Evolutionary conservation across 2,797 vertebrate genomes (phyloP).

Genomic region (Odontamblyopus rebecca): DNA sequence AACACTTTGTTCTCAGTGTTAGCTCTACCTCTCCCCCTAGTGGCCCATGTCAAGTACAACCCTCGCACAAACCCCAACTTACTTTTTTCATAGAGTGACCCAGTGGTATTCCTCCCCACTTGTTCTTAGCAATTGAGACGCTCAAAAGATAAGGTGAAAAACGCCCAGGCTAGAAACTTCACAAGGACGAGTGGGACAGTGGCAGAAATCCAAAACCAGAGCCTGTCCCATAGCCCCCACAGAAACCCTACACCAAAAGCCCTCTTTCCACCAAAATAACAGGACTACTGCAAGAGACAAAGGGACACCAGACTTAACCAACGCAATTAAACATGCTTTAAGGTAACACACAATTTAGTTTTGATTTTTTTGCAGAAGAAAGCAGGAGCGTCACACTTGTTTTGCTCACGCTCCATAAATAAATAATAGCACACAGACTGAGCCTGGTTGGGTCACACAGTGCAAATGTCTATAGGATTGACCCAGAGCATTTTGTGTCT

Average conservation of each 20-base stretch:
- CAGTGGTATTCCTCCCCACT: constrained; percentile 25
- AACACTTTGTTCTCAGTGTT: constrained; percentile 27
- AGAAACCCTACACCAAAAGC: constrained; percentile 67
- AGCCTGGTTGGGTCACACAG: constrained; percentile 46
- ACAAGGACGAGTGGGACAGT: constrained; percentile 72
- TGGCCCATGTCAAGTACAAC: constrained; percentile 35
- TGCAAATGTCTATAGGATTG: constrained; percentile 45
- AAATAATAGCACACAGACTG: constrained; percentile 53
- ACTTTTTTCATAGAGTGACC: constrained; percentile 29
- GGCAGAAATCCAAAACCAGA: constrained; percentile 62
- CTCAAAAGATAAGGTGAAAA: constrained; percentile 32
- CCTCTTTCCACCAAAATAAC: constrained; percentile 65
- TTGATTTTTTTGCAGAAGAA: constrained; percentile 26
- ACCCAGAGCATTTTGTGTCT: constrained; percentile 34
- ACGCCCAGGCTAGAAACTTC: constrained; percentile 40
- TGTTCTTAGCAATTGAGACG: constrained; percentile 20
- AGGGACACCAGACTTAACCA: constrained; percentile 26
- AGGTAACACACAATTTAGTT: not conserved
- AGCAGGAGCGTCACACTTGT: constrained; percentile 61
- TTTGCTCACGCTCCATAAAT: constrained; percentile 62
- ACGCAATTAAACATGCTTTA: constrained; percentile 5
- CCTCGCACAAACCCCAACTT: constrained; percentile 19
- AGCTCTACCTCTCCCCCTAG: constrained; percentile 65
- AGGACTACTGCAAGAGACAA: constrained; percentile 47
- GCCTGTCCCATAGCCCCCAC: constrained; percentile 50